Evolutionary conservation across 2,113 vertebrate species (phyloP), one percentile per base, ranked within the genome.

Genomic region (Romanogobio albipinnatus): DNA sequence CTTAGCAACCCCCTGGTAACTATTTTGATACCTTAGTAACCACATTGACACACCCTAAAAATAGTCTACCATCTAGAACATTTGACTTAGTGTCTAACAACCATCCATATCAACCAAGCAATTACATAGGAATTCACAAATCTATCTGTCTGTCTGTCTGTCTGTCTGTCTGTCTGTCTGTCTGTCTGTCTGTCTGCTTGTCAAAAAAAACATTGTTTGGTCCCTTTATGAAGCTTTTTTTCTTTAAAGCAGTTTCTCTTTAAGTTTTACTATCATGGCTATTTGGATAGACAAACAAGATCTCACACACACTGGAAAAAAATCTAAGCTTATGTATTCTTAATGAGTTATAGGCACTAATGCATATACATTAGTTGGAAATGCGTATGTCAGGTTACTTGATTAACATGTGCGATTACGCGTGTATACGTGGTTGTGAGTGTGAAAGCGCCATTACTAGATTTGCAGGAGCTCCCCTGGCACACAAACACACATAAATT

Each of bases 401-500:
- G 61, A 81, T 81, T 81, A 81, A 81, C 61, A 68, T 49, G 61
- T 81, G 61, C 17, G 61, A 81, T 81, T 81, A 81, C 61, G 26
- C 26, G 17, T 68, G 61, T 29, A 66, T 22, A 47, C 17, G n/a
- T 47, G 78, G 11, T 6, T 49, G 39, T 51, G 78, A 81, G 45
- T 49, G 78, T 66, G 78, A 68, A 33, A 81, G 61, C 45, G 1
- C 78, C 24, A 81, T 81, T 81, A 81, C 24, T 66, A 66, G 61
- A 68, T 81, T 81, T 68, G 45, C 45, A 81, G 45, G 61, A 51
- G 59, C 45, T 33, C 74, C 90, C 90, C 91, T 90, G 91, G 92
- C 91, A 92, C 89, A 87, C 90, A 92, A 90, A 91, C 91, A 90
- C 90, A 91, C 92, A 91, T 90, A 93, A 93, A 93, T 93, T 92